Conservation (phyloP, 1,140 invertebrate genomes). For the Philotrypesis tridentata region DNA sequence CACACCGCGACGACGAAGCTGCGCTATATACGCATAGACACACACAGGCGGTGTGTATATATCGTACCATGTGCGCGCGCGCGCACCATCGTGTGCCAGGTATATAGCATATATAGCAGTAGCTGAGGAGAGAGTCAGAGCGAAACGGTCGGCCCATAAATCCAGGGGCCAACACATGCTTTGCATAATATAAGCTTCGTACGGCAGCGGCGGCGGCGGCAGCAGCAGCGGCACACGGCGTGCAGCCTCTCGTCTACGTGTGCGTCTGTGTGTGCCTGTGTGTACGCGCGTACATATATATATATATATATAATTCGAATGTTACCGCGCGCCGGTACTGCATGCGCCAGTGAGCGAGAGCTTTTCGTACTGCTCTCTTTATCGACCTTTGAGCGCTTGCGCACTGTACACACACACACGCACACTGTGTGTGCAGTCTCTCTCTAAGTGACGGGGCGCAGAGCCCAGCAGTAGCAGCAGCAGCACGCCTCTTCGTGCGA, state of each 20-base stretch:
- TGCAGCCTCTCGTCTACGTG: constrained; percentile 54
- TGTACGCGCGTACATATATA: too few relatives aligned
- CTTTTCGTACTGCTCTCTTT: constrained; percentile 46
- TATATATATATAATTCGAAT: neutral
- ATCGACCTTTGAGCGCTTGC: constrained; percentile 41
- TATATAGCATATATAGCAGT: too few relatives aligned
- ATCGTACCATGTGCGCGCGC: too few relatives aligned
- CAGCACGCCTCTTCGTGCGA: constrained; percentile 10
- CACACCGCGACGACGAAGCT: neutral
- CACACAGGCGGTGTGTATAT: too few relatives aligned
- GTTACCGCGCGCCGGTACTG: constrained; percentile 29
- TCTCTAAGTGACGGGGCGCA: too few relatives aligned
- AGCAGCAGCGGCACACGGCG: too few relatives aligned
- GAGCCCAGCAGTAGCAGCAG: neutral
- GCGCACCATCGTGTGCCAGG: too few relatives aligned
- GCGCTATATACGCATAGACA: too few relatives aligned
- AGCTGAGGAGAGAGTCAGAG: constrained; percentile 46
- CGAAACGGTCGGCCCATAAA: constrained; percentile 71
- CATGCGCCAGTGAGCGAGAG: constrained; percentile 45
- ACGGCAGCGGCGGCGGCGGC: too few relatives aligned
- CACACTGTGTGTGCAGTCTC: too few relatives aligned
- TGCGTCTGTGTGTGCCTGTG: constrained; percentile 42
- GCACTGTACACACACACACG: too few relatives aligned
- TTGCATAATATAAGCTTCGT: constrained; percentile 72
- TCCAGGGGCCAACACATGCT: constrained; percentile 68